A percentile compares a stretch with the other conserved stretches of the same genome.
Conservation (phyloP, 2,888 invertebrate species). For the Neoascia interrupta region DNA sequence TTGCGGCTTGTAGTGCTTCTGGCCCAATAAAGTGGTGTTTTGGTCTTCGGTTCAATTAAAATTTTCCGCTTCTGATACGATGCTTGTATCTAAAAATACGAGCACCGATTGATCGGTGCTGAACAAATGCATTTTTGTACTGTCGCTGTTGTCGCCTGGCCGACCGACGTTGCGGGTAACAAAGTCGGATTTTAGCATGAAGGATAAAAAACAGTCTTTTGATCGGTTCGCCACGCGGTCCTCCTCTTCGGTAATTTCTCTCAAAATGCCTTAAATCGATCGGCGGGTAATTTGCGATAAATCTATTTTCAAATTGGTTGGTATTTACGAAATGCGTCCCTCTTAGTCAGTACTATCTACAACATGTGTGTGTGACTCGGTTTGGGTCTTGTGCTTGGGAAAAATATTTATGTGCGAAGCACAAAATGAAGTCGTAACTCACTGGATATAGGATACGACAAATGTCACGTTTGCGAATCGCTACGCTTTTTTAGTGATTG, state of each 20-base stretch:
- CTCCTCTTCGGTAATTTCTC: slow-evolving; percentile 35
- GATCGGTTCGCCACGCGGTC: slow-evolving; percentile 31
- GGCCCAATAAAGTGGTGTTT: slow-evolving; percentile 44
- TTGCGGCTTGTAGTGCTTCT: slow-evolving; percentile 44
- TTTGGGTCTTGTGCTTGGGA: background rate
- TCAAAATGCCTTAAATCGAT: slow-evolving; percentile 65
- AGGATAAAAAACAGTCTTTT: slow-evolving; percentile 38
- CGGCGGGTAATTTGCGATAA: slow-evolving; percentile 60
- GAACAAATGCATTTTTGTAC: slow-evolving; percentile 58
- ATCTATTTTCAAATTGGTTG: slow-evolving; percentile 67
- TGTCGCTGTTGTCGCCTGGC: slow-evolving; percentile 41
- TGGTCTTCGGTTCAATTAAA: slow-evolving; percentile 54
- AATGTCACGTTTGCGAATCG: slow-evolving; percentile 54
- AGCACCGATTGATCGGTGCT: slow-evolving; percentile 58
- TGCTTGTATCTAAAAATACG: slow-evolving; percentile 66
- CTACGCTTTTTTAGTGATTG: slow-evolving; percentile 59
- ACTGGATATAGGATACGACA: slow-evolving; percentile 57
- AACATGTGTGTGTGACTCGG: background rate
- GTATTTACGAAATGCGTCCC: slow-evolving; percentile 46
- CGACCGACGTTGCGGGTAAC: slow-evolving; percentile 72
- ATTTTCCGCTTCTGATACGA: slow-evolving; percentile 58
- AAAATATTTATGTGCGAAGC: background rate
- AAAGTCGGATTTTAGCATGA: slow-evolving; percentile 53
- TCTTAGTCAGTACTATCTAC: background rate
- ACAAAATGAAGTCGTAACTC: slow-evolving; percentile 40